Base-by-base conservation (phyloP, 2,113 vertebrate species). In the Sterrhoptilus dennistouni region DNA sequence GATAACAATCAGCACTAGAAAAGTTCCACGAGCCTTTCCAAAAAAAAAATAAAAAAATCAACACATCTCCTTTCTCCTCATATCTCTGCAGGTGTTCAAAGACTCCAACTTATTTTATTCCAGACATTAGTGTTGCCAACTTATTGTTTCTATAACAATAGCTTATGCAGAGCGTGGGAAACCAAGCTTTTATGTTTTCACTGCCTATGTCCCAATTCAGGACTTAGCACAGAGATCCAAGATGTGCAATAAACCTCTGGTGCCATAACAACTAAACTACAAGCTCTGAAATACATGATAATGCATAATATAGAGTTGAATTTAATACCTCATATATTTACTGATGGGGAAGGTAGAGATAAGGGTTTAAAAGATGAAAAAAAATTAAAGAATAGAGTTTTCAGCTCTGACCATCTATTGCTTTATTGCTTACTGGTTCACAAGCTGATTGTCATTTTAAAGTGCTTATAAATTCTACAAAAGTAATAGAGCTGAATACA, bases 121-220 rank as follows among this genome's bases (percentile, higher is more conserved):
- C 89, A 94, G 91, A 86, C 79, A 91, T 87, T 87, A 82, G 25
- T 68, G 87, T 80, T 97, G 97, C 98, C 97, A 97, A 70, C 91
- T 95, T 94, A 98, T 98, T 98, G 98, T 98, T 94, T 97, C 95
- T 84, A 74, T 95, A 98, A 98, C 97, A 98, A 98, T 98, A 89
- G 97, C 42, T 84, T 80, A 78, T 66, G 54, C 82, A 79, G 96
- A 96, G 92, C 97, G 88, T 98, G 98, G 97, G 98, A 98, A 98
- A 97, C 38, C 13, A 6, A 31, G 70, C 60, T 71, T 80, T 86
- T 66, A 77, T 1, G 11, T 78, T 97, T 98, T 98, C 97, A 96
- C 97, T 98, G 81, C 87, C 94, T 86, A 40, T 54, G 82, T 91
- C 89, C 88, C 23, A 14, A 60, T 71, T 89, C 88, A 87, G 77